Base-by-base conservation (phyloP, 2,797 vertebrate species). In the Hypotaenidia philippensis region DNA sequence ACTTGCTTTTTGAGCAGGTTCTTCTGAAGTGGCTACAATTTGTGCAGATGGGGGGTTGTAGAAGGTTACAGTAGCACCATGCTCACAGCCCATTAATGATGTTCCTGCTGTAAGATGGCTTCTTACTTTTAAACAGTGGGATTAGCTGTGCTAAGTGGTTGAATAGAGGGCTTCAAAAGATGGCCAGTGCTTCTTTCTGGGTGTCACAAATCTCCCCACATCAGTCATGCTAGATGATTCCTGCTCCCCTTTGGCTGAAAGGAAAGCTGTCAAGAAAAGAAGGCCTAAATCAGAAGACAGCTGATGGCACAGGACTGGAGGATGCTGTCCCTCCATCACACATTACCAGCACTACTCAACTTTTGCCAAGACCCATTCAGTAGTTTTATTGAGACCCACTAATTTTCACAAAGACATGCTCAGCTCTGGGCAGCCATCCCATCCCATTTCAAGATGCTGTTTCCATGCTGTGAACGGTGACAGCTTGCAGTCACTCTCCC, bases 11-110 rank as follows among this genome's bases (percentile, higher is more conserved):
- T 23, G 25, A 65, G 41, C 14, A 64, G 41, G 47, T 76, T 56
- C 50, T 72, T 21, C 65, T 52, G 36, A 60, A 27, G 9, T 31
- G 32, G 8, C 20, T 70, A 7, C 22, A 69, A 31, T 44, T 29
- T 53, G 25, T 8, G 1, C 27, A n/a, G 26, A 9, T 5, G 3
- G 27, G 8, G 20, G 20, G 6, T 5, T 72, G n/a, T 10, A 34
- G 29, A 4, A 29, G n/a, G 44, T 50, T 63, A 68, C 18, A 64
- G 44, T 11, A 72, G 36, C 38, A 52, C 26, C 36, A 6, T 38
- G 49, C 18, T 59, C 21, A 70, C 31, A 36, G 36, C 40, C 32
- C 1, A 2, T 55, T 49, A 60, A 36, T 40, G 45, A 23, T 25
- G 10, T 13, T 77, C 41, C 25, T 8, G 11, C 59, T 38, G 5